Conservation (phyloP, 2,888 invertebrate species). For the Drosophila subquinaria region DNA sequence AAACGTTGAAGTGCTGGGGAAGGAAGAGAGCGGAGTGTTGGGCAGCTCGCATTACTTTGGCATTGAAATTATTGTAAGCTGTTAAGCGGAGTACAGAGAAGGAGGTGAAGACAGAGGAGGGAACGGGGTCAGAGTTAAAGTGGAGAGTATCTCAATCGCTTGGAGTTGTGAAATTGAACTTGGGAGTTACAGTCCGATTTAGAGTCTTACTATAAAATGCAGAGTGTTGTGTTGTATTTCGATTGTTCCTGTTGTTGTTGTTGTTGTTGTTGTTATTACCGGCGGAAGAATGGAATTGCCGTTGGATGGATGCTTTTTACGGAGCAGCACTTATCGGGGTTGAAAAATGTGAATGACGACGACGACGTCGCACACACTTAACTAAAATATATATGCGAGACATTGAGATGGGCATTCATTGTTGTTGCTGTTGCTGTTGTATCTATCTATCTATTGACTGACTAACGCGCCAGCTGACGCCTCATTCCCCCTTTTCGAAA, state of each 20-base stretch:
- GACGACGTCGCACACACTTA: conserved; percentile 39
- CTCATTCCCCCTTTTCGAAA: not conserved
- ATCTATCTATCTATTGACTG: conserved; percentile 63
- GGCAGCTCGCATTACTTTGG: conserved; percentile 37
- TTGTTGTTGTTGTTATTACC: conserved; percentile 66
- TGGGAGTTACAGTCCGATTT: conserved; percentile 2
- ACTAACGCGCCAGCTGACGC: conserved; percentile 73
- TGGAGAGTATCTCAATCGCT: conserved; percentile 13
- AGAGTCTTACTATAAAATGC: conserved; percentile 50
- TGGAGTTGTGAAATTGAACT: conserved; percentile 7
- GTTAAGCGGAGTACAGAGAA: conserved; percentile 44
- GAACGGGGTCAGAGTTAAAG: conserved; percentile 51
- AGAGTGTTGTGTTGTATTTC: conserved; percentile 49
- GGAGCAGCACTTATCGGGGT: conserved; percentile 42
- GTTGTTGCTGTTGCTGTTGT: conserved; percentile 16
- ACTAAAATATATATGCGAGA: conserved; percentile 21
- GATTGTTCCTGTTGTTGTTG: conserved; percentile 48
- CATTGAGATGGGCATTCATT: conserved; percentile 14
- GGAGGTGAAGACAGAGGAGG: not conserved
- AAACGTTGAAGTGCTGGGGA: conserved; percentile 29
- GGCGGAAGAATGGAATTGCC: conserved; percentile 71
- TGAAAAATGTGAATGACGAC: conserved; percentile 29
- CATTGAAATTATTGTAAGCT: conserved; percentile 71
- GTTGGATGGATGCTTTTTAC: conserved; percentile 63
- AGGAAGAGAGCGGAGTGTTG: not conserved